Conservation (phyloP, 2,888 invertebrate species). For the Habroteleia sp. region DNA sequence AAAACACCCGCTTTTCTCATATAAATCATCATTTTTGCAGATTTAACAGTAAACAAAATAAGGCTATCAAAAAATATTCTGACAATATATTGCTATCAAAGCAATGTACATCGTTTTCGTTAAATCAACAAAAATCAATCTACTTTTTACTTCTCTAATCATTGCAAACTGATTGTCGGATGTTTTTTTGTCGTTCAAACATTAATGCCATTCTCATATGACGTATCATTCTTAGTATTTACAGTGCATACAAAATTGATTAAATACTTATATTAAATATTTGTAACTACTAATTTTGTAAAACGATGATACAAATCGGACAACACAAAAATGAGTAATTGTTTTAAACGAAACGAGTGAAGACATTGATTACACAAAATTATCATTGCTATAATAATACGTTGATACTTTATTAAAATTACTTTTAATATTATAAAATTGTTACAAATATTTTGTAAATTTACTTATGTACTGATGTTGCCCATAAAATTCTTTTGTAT, state of each 20-base stretch:
- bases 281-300: constrained; percentile 36
- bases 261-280: constrained; percentile 54
- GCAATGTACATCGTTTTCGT: constrained; percentile 7
- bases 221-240: constrained; percentile 56
- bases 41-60: constrained; percentile 34
- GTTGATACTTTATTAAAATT: constrained; percentile 6
- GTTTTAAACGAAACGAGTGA: too few relatives aligned
- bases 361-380: too few relatives aligned
- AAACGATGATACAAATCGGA: constrained; percentile 19
- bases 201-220: constrained; percentile 48
- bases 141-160: constrained; percentile 3
- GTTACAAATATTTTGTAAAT: constrained; percentile 21
- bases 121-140: constrained; percentile 55
- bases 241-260: constrained; percentile 60
- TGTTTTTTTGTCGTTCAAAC: constrained; percentile 38
- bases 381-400: constrained; percentile 8
- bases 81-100: constrained; percentile 4
- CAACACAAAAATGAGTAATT: constrained; percentile 3
- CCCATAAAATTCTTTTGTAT: constrained; percentile 24
- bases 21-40: constrained; percentile 31
- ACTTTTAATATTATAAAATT: constrained; percentile 18
- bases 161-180: constrained; percentile 25
- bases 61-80: constrained; percentile 28
- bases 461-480: constrained; percentile 1
- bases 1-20: constrained; percentile 48